These are phyloP conservation scores for Bruchidius siliquastri DNA, from an alignment of 2,888 invertebrate genomes.

Conservation along the genomic window DNA sequence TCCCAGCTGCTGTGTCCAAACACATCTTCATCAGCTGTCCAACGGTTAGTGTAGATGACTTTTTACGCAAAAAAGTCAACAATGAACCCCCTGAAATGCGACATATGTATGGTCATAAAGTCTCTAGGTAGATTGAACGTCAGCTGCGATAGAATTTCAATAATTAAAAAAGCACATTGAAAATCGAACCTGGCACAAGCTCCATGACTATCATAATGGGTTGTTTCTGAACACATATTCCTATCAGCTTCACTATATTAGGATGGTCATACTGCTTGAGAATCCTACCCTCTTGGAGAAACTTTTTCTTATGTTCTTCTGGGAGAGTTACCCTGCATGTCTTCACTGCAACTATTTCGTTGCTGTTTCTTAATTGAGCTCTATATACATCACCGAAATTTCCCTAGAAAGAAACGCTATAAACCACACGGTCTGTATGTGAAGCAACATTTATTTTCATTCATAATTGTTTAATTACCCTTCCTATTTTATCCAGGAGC, in stretches of 20 bases:
- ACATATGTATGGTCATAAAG: too few relatives aligned
- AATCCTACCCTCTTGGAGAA: slow-evolving; percentile 91
- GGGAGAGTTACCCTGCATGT: slow-evolving; percentile 91
- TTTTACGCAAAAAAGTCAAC: slow-evolving; percentile 80
- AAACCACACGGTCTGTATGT: too few relatives aligned
- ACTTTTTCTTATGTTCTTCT: slow-evolving; percentile 89
- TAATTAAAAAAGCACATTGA: too few relatives aligned
- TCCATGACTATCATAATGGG: slow-evolving; percentile 99
- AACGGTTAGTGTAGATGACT: slow-evolving; percentile 59
- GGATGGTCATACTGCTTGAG: slow-evolving; percentile 95
- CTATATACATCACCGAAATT: slow-evolving; percentile 97
- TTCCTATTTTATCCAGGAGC: slow-evolving; percentile 87
- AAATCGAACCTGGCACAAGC: slow-evolving; percentile 77
- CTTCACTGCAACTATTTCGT: slow-evolving; percentile 90
- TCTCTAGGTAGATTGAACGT: too few relatives aligned
- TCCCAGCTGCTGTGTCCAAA: slow-evolving; percentile 88
- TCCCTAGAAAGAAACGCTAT: slow-evolving; percentile 57
- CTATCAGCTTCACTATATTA: slow-evolving; percentile 92
- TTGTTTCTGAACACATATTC: slow-evolving; percentile 96
- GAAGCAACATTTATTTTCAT: too few relatives aligned
- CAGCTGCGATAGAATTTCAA: too few relatives aligned
- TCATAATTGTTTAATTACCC: slow-evolving; percentile 54
- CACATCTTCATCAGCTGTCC: slow-evolving; percentile 80
- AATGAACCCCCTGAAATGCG: slow-evolving; percentile 76
- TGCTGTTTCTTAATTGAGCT: slow-evolving; percentile 76